Conservation (phyloP, 2,797 vertebrate genomes). For the Denticeps clupeoides region DNA sequence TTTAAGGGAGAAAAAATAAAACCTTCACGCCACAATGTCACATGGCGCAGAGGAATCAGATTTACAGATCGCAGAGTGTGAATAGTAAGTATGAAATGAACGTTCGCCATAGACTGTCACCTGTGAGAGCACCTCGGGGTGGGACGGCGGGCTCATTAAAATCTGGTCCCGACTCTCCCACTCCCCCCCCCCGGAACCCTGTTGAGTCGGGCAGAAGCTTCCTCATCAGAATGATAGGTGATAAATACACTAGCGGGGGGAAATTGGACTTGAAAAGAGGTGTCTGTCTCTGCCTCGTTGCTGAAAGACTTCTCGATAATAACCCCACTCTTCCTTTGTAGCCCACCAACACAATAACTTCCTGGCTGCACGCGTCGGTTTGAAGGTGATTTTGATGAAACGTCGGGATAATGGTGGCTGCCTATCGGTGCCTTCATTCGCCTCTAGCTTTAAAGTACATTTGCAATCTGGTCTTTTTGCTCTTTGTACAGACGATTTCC, state of each 20-base stretch:
- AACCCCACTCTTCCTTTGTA: slow-evolving; percentile 54
- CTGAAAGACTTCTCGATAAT: slow-evolving; percentile 42
- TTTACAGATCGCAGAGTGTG: slow-evolving; percentile 32
- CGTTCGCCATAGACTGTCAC: slow-evolving; percentile 43
- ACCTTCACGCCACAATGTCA: not conserved
- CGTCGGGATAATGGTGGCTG: slow-evolving; percentile 14
- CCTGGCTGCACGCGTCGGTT: slow-evolving; percentile 38
- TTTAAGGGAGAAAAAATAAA: not conserved
- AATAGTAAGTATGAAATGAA: slow-evolving; percentile 42
- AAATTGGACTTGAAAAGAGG: slow-evolving; percentile 56
- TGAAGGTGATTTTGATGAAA: slow-evolving; percentile 30
- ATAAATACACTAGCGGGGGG: slow-evolving; percentile 51
- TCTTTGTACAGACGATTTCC: slow-evolving; percentile 4
- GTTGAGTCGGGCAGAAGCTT: slow-evolving; percentile 45
- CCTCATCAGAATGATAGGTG: slow-evolving; percentile 47
- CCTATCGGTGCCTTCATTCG: slow-evolving; percentile 15
- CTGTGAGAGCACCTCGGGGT: slow-evolving; percentile 45
- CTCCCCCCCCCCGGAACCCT: slow-evolving; percentile 43
- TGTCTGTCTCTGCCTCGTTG: slow-evolving; percentile 42
- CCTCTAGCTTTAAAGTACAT: slow-evolving; percentile 9
- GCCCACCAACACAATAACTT: slow-evolving; percentile 51
- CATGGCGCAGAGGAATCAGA: slow-evolving; percentile 26
- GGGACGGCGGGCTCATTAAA: slow-evolving; percentile 55
- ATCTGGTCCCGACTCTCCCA: slow-evolving; percentile 35
- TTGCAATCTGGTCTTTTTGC: too few species aligned